Conservation (phyloP, 2,113 vertebrate genomes). For the Cromileptes altivelis region DNA sequence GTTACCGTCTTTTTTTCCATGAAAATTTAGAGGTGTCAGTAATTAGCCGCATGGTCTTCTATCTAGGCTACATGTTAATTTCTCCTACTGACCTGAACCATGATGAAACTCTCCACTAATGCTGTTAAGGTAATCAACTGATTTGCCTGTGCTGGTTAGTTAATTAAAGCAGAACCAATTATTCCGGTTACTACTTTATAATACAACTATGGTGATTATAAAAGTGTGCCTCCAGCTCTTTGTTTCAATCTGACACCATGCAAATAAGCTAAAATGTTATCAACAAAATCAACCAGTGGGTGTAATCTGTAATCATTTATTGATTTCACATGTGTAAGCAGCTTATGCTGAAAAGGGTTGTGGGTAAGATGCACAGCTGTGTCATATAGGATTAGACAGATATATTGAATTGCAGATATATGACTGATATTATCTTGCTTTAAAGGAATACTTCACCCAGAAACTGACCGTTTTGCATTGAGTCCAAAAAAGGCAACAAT, state of each 20-base stretch:
- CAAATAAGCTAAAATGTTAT: neutral
- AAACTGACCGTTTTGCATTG: too few species aligned
- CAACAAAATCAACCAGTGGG: neutral
- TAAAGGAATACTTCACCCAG: too few species aligned
- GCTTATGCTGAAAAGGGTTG: neutral
- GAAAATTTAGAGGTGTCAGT: slow-evolving; percentile 2
- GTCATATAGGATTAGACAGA: too few species aligned
- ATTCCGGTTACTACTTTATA: neutral
- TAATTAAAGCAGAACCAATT: slow-evolving; percentile 38
- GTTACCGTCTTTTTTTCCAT: slow-evolving; percentile 8
- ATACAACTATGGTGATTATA: neutral
- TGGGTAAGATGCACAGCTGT: neutral
- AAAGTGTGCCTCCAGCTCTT: neutral
- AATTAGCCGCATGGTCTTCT: slow-evolving; percentile 16
- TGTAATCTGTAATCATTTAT: neutral
- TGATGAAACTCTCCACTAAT: slow-evolving; percentile 28
- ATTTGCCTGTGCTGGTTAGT: slow-evolving; percentile 5
- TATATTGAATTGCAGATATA: too few species aligned
- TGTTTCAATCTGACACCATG: neutral
- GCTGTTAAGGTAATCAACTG: slow-evolving; percentile 10
- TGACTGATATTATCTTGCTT: too few species aligned
- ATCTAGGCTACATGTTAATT: slow-evolving; percentile 32
- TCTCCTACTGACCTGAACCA: slow-evolving; percentile 23
- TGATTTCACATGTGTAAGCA: neutral
- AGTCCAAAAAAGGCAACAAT: too few species aligned